These are phyloP conservation scores for Promerops cafer DNA, from an alignment of 2,113 vertebrate species.

Conservation along the genomic window DNA sequence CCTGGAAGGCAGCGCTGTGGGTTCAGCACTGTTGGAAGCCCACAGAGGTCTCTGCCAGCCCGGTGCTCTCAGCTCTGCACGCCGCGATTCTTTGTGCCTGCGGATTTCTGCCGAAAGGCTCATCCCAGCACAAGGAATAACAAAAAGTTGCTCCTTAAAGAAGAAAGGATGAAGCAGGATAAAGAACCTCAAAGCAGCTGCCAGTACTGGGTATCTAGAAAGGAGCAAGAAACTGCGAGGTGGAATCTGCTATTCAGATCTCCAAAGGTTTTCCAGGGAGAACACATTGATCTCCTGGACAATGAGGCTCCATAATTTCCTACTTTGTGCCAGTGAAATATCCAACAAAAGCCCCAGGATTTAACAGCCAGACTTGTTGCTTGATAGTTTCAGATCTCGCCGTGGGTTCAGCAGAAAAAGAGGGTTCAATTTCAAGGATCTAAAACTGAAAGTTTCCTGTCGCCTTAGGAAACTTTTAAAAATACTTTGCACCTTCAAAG, in stretches of 20 bases:
- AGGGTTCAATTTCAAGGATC: background rate
- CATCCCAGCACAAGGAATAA: background rate
- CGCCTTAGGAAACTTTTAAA: constrained; percentile 13
- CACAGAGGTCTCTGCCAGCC: background rate
- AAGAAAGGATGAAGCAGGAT: constrained; percentile 49
- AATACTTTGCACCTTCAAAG: constrained; percentile 19
- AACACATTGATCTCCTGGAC: background rate
- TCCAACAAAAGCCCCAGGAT: background rate
- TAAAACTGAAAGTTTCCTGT: background rate
- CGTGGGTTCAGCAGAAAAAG: background rate
- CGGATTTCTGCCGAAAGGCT: constrained; percentile 11
- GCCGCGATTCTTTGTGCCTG: constrained; percentile 15
- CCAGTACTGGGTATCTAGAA: background rate
- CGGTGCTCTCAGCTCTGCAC: constrained; percentile 8
- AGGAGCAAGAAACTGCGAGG: constrained; percentile 50
- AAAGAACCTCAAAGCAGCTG: constrained; percentile 60
- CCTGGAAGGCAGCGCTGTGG: background rate
- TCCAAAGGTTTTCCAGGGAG: background rate
- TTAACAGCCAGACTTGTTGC: background rate
- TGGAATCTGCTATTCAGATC: constrained; percentile 28
- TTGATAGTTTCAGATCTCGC: constrained; percentile 15
- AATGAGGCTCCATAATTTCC: background rate
- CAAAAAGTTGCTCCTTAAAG: constrained; percentile 40
- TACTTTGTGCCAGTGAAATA: background rate
- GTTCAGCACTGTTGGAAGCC: background rate